Base-by-base conservation (phyloP, 2,113 vertebrate species). In the Otocyon megalotis region DNA sequence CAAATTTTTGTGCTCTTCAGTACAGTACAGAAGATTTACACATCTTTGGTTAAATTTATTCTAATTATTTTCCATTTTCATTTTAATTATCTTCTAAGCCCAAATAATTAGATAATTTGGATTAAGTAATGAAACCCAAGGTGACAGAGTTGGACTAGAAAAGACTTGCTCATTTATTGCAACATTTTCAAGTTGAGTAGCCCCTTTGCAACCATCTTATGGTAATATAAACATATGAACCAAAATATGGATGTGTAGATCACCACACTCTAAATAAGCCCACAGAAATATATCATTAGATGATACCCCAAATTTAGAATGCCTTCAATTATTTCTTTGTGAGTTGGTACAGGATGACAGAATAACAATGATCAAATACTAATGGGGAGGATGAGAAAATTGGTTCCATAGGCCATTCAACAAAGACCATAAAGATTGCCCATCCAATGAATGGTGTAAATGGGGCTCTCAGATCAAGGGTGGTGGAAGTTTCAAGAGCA, bases 81-180 rank as follows among this genome's bases (percentile, higher is more conserved):
- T 58, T 92, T 77, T 32, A 93, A 90, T 96, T 83, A 69, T 16
- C 37, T 97, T 93, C 69, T 4, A 62, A 95, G 14, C 0, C 48
- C 82, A 84, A 83, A 10, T 1, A 93, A 43, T 95, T 90, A 83
- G 5, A 3, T 65, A 60, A 87, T 7, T 50, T 94, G 5, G 79
- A 54, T 71, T 54, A 94, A 81, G 20, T 43, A 92, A 84, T 1
- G 91, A 93, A 80, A 91, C 12, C 48, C 22, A 53, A 0, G 0
- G 28, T 74, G 37, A 89, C 8, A 79, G 65, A 92, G 43, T 19
- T 53, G 20, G 35, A 48, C 8, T 43, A 65, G 43, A 56, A 77
- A 69, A 72, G n/a, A 81, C 20, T 58, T 37, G 22, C 15, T 69
- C 69, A 53, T 56, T 48, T 77, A 63, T 32, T 13, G 8, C 8